Evolutionary conservation across 2,797 vertebrate species (phyloP), one percentile per base, ranked within the genome.

Genomic region (Morus bassanus): DNA sequence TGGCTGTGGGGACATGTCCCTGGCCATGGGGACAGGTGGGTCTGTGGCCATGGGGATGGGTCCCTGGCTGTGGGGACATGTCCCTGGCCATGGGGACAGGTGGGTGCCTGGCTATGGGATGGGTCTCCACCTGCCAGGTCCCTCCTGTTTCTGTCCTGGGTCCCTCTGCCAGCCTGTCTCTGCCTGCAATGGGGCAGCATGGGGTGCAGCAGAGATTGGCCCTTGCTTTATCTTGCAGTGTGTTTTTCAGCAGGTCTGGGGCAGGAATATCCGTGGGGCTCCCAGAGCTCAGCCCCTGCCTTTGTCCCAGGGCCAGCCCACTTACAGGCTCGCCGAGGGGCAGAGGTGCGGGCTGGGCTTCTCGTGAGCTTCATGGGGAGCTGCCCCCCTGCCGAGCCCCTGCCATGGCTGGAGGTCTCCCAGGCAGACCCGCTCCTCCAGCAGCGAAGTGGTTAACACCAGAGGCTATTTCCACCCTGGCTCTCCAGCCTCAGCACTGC

Each of bases 361-460:
- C 2, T 41, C 5, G 2, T 27, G 31, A 46, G 45, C 25, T 59
- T 10, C 22, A 1, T 2, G 53, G 9, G 43, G 8, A 16, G 70
- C 45, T 73, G 43, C 28, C 30, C n/a, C 24, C 22, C 33, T 15
- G 10, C 63, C 12, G 35, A 17, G 5, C 12, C 24, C n/a, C 8
- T 3, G 6, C 24, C 18, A 1, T 1, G 13, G 21, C 33, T 4
- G n/a, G 30, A 24, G 35, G 18, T 53, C 13, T 46, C 76, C 35
- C 35, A 2, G n/a, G 41, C 75, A 10, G 69, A n/a, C 18, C 81
- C 9, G 19, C 39, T 69, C 33, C 68, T 60, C 85, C 79, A 21
- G 96, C 89, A 68, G 48, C 8, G 25, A 77, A 73, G 15, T 18
- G 60, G 94, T 97, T 97, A 97, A 95, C 0, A 9, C 53, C 27